Percentiles rank a stretch among this genome's conserved stretches.
Evolutionary conservation across 2,113 vertebrate genomes (phyloP).

Genomic region (Leuciscus idus): DNA sequence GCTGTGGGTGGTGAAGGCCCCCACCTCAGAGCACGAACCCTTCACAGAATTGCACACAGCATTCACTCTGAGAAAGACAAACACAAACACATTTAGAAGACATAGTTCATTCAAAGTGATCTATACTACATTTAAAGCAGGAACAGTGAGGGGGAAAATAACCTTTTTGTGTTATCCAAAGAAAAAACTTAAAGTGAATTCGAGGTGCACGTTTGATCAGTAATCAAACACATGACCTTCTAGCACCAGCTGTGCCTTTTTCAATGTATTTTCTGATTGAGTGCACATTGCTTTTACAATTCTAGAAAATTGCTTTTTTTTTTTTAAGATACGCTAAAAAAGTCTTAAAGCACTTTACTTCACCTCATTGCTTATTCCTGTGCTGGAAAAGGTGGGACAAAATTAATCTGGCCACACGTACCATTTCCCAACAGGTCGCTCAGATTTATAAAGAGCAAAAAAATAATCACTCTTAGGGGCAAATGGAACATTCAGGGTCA

Average conservation of each 20-base stretch:
- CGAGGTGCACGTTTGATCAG: background rate
- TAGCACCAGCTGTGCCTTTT: background rate
- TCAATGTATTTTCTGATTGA: constrained; percentile 13
- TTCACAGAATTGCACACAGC: constrained; percentile 89
- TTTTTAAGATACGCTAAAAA: background rate
- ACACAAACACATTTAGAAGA: background rate
- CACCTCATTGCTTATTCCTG: background rate
- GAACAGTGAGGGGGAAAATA: background rate
- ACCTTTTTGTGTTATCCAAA: background rate
- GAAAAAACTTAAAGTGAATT: background rate
- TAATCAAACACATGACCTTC: constrained; percentile 2
- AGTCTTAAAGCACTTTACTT: background rate
- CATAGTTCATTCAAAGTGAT: background rate
- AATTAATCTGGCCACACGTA: background rate
- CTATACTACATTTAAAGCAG: background rate
- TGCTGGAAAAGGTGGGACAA: constrained; percentile 5
- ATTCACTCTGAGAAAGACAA: constrained; percentile 79
- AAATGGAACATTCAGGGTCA: background rate
- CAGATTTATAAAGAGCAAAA: background rate
- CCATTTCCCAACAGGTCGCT: background rate
- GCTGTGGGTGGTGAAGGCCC: constrained; percentile 92
- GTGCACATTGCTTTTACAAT: constrained; percentile 2
- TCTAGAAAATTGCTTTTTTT: background rate
- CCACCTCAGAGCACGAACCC: constrained; percentile 89
- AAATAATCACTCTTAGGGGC: background rate